These are phyloP conservation scores for Isotomurus palustris DNA, from an alignment of 2,888 invertebrate species.

Conservation along the genomic window DNA sequence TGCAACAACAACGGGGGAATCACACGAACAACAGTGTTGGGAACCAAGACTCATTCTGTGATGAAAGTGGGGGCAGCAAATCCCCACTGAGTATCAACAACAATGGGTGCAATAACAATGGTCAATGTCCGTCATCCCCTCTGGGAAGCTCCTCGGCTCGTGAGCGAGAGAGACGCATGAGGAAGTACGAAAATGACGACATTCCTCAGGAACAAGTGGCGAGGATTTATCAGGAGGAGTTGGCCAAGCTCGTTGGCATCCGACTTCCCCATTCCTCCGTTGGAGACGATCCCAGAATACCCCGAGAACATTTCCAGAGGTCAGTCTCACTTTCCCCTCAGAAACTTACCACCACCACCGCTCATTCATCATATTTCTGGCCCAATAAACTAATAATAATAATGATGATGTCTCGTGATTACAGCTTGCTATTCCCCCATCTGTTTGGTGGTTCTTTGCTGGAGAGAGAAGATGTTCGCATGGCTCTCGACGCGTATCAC, in stretches of 20 bases:
- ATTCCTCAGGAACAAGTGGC: constrained; percentile 94
- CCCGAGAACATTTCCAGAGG: constrained; percentile 73
- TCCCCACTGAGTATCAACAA: constrained; percentile 39
- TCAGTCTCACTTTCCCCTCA: constrained; percentile 51
- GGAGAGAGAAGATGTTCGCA: constrained; percentile 70
- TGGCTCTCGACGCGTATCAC: constrained; percentile 87
- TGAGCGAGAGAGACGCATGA: constrained; percentile 66
- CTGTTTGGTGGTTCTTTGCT: constrained; percentile 67
- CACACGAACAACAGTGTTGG: constrained; percentile 38
- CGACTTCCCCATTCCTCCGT: constrained; percentile 59
- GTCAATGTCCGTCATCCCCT: constrained; percentile 72
- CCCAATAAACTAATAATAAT: neutral
- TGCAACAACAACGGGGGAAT: constrained; percentile 50
- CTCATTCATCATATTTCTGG: neutral
- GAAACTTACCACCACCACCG: neutral
- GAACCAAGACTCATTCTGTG: constrained; percentile 44
- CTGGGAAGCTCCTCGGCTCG: constrained; percentile 69
- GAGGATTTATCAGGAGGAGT: constrained; percentile 89
- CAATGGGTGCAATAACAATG: constrained; percentile 43
- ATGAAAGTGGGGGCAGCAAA: constrained; percentile 45
- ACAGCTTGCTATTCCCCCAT: constrained; percentile 69
- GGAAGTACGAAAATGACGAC: constrained; percentile 88
- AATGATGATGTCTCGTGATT: neutral
- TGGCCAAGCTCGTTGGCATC: constrained; percentile 84
- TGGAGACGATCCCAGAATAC: constrained; percentile 41